These are phyloP conservation scores for Drosophila oshimai DNA, from an alignment of 1,140 invertebrate species.

Conservation along the genomic window DNA sequence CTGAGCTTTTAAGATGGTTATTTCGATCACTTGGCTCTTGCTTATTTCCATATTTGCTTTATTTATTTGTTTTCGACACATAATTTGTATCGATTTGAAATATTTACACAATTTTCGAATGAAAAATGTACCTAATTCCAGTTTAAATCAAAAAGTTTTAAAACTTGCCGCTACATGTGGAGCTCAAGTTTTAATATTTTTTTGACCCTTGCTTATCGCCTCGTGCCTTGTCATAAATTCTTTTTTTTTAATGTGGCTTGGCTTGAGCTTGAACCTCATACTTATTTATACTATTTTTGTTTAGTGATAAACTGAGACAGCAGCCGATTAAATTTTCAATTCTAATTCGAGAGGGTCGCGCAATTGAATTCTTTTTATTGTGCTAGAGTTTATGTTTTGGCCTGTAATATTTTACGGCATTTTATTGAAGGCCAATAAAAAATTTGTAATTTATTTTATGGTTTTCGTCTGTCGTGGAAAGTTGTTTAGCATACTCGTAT, in stretches of 20 bases:
- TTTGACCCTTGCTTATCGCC: conserved; percentile 46
- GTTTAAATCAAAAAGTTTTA: conserved; percentile 58
- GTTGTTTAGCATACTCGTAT: conserved; percentile 41
- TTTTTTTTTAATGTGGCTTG: conserved; percentile 30
- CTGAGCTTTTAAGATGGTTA: conserved; percentile 44
- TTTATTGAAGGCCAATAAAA: conserved; percentile 31
- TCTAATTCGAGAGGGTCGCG: conserved; percentile 5
- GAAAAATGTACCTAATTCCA: conserved; percentile 68
- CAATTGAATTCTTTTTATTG: conserved; percentile 24
- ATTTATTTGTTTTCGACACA: conserved; percentile 64
- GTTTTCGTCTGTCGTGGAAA: conserved; percentile 27
- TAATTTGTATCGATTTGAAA: conserved; percentile 61
- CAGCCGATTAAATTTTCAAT: conserved; percentile 42
- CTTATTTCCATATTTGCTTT: conserved; percentile 33
- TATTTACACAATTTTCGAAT: conserved; percentile 66
- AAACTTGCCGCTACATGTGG: conserved; percentile 5
- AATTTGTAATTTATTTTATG: conserved; percentile 28
- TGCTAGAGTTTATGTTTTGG: conserved; percentile 33
- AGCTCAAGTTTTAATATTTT: conserved; percentile 1
- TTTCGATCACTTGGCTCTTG: conserved; percentile 21
- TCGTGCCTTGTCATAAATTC: conserved; percentile 61
- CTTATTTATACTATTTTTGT: conserved; percentile 33
- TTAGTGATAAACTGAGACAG: conserved; percentile 40
- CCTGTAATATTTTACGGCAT: conserved; percentile 45
- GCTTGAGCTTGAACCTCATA: conserved; percentile 64